These are phyloP conservation scores for Mercenaria mercenaria DNA, from an alignment of 1,140 invertebrate species.

Conservation along the genomic window DNA sequence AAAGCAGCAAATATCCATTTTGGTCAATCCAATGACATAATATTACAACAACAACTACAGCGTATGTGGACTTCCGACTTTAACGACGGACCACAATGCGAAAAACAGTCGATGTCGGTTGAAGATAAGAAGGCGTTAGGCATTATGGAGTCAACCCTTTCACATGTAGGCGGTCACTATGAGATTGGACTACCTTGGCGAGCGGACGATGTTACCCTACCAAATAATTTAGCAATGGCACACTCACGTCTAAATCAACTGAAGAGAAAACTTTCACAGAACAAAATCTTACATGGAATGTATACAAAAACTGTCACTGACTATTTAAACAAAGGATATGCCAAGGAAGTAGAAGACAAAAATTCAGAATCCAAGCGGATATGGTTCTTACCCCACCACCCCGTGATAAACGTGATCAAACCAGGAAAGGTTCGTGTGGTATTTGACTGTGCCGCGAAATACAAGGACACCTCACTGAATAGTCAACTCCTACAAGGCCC, in stretches of 20 bases:
- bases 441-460: conserved; percentile 58
- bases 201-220: not conserved
- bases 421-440: conserved; percentile 53
- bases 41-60: not conserved
- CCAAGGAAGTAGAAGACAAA: not conserved
- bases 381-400: conserved; percentile 63
- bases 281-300: not conserved
- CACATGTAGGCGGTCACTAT: not conserved
- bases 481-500: conserved; percentile 75
- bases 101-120: not conserved
- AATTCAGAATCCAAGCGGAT: not conserved
- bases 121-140: not conserved
- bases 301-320: conserved; percentile 11
- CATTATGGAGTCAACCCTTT: not conserved
- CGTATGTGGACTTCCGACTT: conserved; percentile 12
- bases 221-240: conserved; percentile 19
- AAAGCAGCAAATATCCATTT: not conserved
- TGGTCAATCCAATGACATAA: not conserved
- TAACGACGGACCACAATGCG: not conserved
- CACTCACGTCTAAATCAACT: not conserved
- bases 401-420: conserved; percentile 21
- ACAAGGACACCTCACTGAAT: conserved; percentile 55
- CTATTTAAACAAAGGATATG: not conserved
- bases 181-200: not conserved
- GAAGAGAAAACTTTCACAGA: not conserved